Conservation (phyloP, 2,797 vertebrate species). For the Bovichtus variegatus region DNA sequence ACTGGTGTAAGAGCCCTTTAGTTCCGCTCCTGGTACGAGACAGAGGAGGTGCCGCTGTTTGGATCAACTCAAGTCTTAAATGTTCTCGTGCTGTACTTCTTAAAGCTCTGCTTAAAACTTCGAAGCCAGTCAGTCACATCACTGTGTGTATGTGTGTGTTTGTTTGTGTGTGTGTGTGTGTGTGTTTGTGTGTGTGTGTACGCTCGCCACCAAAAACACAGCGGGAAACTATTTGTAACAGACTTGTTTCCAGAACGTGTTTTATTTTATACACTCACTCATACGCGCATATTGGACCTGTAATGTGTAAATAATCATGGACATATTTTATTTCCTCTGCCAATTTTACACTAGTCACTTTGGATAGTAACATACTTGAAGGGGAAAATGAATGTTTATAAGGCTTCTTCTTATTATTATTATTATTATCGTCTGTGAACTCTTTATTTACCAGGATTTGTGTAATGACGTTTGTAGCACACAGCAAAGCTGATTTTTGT, state of each 20-base stretch:
- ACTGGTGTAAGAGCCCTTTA: conserved; percentile 26
- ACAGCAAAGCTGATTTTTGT: conserved; percentile 76
- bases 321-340: conserved; percentile 72
- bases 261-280: conserved; percentile 6
- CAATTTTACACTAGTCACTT: conserved; percentile 87
- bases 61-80: conserved; percentile 59
- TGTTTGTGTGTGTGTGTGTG: background rate
- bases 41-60: conserved; percentile 7
- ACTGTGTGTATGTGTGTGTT: conserved; percentile 17
- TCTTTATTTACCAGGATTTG: conserved; percentile 69
- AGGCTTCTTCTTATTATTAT: conserved; percentile 59
- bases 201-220: conserved; percentile 29
- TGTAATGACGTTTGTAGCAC: conserved; percentile 79
- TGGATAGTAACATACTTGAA: conserved; percentile 85
- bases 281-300: conserved; percentile 62
- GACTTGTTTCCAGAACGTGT: background rate
- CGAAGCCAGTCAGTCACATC: conserved; percentile 55
- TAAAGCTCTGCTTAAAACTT: conserved; percentile 38
- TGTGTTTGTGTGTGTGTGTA: background rate
- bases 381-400: conserved; percentile 80
- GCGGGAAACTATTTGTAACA: conserved; percentile 28
- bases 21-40: conserved; percentile 28
- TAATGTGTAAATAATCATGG: conserved; percentile 77
- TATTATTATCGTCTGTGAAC: conserved; percentile 67
- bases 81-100: conserved; percentile 37